Evolutionary conservation across 2,888 invertebrate genomes (phyloP).

Genomic region (Macrosiphum euphorbiae): DNA sequence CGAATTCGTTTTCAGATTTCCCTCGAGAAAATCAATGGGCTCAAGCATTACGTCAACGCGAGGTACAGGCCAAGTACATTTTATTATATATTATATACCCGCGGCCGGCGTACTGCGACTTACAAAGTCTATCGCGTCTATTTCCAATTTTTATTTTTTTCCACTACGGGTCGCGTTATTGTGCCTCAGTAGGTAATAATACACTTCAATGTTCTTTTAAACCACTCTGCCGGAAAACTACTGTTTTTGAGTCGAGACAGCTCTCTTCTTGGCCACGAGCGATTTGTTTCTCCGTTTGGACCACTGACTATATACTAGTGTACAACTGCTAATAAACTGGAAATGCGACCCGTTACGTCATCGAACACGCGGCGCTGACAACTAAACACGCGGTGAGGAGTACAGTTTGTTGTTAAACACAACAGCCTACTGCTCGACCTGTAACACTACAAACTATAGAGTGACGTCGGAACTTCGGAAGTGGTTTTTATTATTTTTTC

Average conservation of each 20-base stretch:
- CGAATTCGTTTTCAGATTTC: not conserved
- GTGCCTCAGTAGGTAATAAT: not conserved
- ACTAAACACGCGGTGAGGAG: not conserved
- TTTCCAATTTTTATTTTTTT: not conserved
- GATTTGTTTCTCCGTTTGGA: conserved; percentile 23
- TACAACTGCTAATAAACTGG: not conserved
- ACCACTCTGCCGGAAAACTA: conserved; percentile 12
- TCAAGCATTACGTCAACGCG: not conserved
- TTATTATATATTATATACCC: not conserved
- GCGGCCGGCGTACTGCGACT: not conserved
- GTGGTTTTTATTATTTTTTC: not conserved
- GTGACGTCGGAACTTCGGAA: not conserved
- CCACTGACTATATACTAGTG: not conserved
- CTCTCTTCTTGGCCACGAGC: conserved; percentile 2
- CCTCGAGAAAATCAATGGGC: not conserved
- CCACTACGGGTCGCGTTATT: not conserved
- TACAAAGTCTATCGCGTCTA: not conserved
- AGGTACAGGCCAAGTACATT: not conserved
- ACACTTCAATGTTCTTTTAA: conserved; percentile 10
- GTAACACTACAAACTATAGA: not conserved
- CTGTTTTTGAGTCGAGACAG: conserved; percentile 22
- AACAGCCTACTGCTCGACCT: not conserved
- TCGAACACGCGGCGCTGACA: not conserved
- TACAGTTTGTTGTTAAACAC: not conserved
- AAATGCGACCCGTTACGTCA: not conserved